Evolutionary conservation across 2,888 invertebrate species (phyloP), one percentile per base, ranked within the genome.

Genomic region (Mycogona germanica): DNA sequence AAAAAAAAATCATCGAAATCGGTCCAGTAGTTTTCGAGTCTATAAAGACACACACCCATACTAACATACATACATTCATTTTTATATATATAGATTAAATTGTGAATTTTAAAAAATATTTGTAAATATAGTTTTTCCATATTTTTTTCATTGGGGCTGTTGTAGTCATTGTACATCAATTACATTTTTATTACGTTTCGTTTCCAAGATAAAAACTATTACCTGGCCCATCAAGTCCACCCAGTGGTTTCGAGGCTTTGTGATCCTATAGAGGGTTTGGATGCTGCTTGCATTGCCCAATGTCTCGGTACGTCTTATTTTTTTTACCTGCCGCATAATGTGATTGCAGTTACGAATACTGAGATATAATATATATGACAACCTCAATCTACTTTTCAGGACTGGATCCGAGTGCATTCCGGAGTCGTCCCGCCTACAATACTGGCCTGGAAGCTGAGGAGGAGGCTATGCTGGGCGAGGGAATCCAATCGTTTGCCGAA

Each of bases 191-290:
- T n/a, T n/a, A n/a, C n/a, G n/a, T n/a, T n/a, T n/a, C n/a, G n/a
- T n/a, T n/a, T n/a, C n/a, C n/a, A n/a, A 71, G 98, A 98, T 69
- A 77, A 78, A 2, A 78, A 82, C 60, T 98, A 98, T 71, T 99
- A 99, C 72, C 73, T 98, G 60, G 78, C 87, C 0, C 86, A 92
- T 66, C 98, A 99, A 73, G 78, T 99, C 41, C 93, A 95, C 69
- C 98, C 98, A 0, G 95, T 99, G 0, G 84, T 97, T 57, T 82
- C 88, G 28, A 79, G 98, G 60, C 81, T 99, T 66, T 91, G 92
- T 67, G 93, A 93, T 60, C 96, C 96, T 0, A 86, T 99, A 42
- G 91, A 93, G 60, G 93, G 91, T 12, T 86, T 88, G 59, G 95
- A 96, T 72, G 80, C 87, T 2, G 85, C 84, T 49, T 78, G 86